A percentile compares a stretch with the other conserved stretches of the same genome.
These are phyloP conservation scores for Hofmannophila pseudospretella DNA, from an alignment of 2,888 invertebrate genomes.

Conservation along the genomic window DNA sequence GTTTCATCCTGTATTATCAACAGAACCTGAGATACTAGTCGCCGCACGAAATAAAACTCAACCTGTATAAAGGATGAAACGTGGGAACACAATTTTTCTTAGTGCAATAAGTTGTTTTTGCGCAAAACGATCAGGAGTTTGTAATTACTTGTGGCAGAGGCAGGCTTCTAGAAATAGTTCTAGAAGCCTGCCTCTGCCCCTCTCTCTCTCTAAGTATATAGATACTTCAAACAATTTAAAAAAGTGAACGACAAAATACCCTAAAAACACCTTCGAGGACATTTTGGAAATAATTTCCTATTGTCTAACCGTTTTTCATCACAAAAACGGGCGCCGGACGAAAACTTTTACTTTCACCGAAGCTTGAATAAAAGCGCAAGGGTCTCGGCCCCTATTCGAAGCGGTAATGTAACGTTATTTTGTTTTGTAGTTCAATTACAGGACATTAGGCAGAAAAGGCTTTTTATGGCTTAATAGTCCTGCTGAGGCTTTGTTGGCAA, in stretches of 20 bases:
- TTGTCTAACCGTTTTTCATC: slow-evolving; percentile 1
- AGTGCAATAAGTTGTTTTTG: neutral
- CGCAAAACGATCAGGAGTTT: neutral
- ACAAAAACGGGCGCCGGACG: slow-evolving; percentile 36
- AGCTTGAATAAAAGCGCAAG: slow-evolving; percentile 32
- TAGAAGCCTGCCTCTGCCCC: too few species aligned
- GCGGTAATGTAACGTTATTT: slow-evolving; percentile 44
- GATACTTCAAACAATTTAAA: slow-evolving; percentile 6
- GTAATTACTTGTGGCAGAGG: neutral
- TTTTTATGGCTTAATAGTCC: slow-evolving; percentile 25
- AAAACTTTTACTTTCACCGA: slow-evolving; percentile 58
- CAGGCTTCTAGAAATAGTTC: too few species aligned
- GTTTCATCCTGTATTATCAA: too few species aligned
- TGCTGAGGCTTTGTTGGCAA: slow-evolving; percentile 19
- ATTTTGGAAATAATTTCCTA: neutral
- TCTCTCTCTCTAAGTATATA: too few species aligned
- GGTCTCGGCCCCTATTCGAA: slow-evolving; percentile 32
- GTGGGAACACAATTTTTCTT: neutral
- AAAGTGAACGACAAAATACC: neutral
- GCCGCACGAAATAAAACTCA: too few species aligned
- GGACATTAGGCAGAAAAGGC: slow-evolving; percentile 39
- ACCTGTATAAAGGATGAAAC: too few species aligned
- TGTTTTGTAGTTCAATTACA: slow-evolving; percentile 47
- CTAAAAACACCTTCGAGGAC: neutral
- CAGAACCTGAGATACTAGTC: too few species aligned